phyloP scores from a whole-genome alignment of 2,888 invertebrate species.

The Chouioia cunea region DNA sequence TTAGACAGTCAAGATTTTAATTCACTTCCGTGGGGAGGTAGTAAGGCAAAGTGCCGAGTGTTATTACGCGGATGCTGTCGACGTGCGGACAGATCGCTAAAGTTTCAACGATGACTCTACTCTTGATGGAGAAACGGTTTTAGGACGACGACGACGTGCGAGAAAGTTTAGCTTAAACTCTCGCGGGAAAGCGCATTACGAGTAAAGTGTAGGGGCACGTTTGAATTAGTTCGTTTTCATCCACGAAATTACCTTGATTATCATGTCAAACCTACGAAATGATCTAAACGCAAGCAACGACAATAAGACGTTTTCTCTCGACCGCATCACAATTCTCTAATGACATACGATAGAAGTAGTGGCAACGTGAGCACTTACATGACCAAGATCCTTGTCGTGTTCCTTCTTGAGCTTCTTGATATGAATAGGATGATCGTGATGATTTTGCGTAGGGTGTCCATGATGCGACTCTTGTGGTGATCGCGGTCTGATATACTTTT shows the following conservation, averaged over 20 bases:
- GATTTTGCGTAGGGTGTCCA: slow-evolving; percentile 70
- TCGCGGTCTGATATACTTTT: slow-evolving; percentile 83
- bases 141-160: not conserved
- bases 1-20: slow-evolving; percentile 42
- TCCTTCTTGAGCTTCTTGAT: slow-evolving; percentile 83
- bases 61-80: not conserved
- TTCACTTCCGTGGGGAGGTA: slow-evolving; percentile 19
- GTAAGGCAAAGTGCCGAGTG: not conserved
- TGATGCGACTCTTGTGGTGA: slow-evolving; percentile 80
- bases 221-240: not conserved
- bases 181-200: too few species aligned
- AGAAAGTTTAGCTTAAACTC: too few species aligned
- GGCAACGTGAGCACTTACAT: slow-evolving; percentile 75
- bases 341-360: too few species aligned
- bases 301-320: not conserved
- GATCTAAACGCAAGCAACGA: too few species aligned
- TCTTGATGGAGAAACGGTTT: not conserved
- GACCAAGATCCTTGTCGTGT: slow-evolving; percentile 80
- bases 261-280: not conserved
- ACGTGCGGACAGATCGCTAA: not conserved
- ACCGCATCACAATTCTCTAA: not conserved
- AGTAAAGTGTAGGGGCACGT: too few species aligned
- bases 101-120: too few species aligned
- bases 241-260: not conserved
- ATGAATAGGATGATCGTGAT: slow-evolving; percentile 65